Evolutionary conservation across 2,797 vertebrate species (phyloP).

Genomic region (Protosalanx chinensis): DNA sequence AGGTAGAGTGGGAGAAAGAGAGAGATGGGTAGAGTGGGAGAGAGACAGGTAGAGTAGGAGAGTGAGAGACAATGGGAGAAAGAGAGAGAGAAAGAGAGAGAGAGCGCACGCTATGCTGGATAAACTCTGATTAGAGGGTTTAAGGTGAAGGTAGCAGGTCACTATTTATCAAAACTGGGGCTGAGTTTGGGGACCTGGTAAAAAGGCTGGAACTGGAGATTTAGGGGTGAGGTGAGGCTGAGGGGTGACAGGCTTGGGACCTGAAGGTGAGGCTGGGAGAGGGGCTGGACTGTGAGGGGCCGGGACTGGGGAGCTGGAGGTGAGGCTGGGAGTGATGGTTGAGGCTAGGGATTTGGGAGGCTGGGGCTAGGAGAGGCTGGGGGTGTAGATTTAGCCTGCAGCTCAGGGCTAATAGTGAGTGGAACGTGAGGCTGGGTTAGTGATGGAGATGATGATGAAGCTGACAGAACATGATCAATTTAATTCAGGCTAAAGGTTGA

Average conservation of each 20-base stretch:
- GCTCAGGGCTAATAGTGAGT: not conserved
- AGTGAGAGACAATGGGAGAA: not conserved
- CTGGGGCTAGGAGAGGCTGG: not conserved
- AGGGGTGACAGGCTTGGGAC: not conserved
- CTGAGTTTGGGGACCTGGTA: not conserved
- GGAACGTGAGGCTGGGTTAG: not conserved
- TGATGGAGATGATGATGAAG: constrained; percentile 22
- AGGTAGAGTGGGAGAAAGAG: not conserved
- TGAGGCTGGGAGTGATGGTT: not conserved
- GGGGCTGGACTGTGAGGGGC: no score
- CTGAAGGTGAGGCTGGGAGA: no score
- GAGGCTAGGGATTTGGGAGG: not conserved
- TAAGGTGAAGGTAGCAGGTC: constrained; percentile 7
- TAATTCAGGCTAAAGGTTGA: not conserved
- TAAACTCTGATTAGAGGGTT: not conserved
- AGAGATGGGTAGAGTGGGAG: not conserved
- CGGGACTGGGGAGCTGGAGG: not conserved
- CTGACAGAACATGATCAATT: constrained; percentile 16
- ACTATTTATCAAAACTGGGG: constrained; percentile 2
- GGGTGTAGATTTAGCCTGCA: no score
- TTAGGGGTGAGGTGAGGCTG: not conserved
- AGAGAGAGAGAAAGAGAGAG: not conserved
- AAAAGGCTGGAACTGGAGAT: not conserved
- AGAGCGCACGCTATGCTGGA: not conserved
- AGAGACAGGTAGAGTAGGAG: not conserved